These are phyloP conservation scores for Apis florea DNA, from an alignment of 1,140 invertebrate genomes.

Conservation along the genomic window DNA sequence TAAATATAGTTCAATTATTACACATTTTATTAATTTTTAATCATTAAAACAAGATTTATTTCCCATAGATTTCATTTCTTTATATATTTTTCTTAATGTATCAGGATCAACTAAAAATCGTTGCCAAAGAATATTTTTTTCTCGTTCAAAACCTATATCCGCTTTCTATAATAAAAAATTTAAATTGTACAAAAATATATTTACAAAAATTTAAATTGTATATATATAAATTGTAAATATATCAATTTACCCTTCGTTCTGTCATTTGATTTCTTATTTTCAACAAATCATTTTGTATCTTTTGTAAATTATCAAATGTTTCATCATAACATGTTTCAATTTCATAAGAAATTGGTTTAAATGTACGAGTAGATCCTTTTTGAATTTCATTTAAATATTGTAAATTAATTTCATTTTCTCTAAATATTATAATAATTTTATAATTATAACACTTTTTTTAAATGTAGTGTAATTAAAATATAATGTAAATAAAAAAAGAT, in stretches of 20 bases:
- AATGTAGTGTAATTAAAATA: neutral
- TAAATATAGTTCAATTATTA: neutral
- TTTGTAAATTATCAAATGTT: conserved; percentile 26
- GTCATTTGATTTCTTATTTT: conserved; percentile 55
- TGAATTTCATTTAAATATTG: conserved; percentile 36
- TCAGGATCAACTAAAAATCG: conserved; percentile 70
- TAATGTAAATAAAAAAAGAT: neutral
- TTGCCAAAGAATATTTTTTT: conserved; percentile 70
- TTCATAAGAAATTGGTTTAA: conserved; percentile 43
- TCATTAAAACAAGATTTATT: conserved; percentile 39
- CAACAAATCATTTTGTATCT: conserved; percentile 38
- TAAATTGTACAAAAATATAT: conserved; percentile 3
- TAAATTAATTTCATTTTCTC: conserved; percentile 39
- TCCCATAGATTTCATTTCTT: conserved; percentile 54
- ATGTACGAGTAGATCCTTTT: conserved; percentile 27
- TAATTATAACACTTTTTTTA: neutral
- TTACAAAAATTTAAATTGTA: neutral
- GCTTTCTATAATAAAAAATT: conserved; percentile 66
- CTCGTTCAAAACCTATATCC: conserved; percentile 64
- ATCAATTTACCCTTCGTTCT: conserved; percentile 48
- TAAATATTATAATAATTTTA: conserved; percentile 30
- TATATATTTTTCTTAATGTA: conserved; percentile 64
- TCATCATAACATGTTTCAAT: conserved; percentile 38
- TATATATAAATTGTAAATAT: neutral
- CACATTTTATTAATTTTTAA: neutral